Evolutionary conservation across 1,140 invertebrate species (phyloP).

Genomic region (Holotrichia oblita): DNA sequence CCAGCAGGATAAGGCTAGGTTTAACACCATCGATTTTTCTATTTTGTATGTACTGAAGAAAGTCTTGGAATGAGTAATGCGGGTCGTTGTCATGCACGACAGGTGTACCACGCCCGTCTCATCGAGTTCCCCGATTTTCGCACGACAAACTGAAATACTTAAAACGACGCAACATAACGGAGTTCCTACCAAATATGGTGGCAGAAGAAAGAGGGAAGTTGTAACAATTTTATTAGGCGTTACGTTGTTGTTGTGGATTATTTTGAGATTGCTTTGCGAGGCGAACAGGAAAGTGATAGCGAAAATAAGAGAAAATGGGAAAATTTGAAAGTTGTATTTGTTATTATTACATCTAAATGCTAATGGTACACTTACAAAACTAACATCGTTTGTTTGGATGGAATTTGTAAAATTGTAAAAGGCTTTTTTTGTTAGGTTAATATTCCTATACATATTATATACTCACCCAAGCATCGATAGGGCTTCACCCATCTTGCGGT

Average conservation of each 20-base stretch:
- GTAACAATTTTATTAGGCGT: neutral
- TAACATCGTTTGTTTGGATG: too few relatives aligned
- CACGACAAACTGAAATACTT: constrained; percentile 28
- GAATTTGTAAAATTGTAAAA: too few relatives aligned
- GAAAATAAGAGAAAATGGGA: neutral
- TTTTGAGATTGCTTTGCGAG: neutral
- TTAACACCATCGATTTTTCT: too few relatives aligned
- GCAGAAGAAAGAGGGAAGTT: neutral
- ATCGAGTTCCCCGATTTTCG: neutral
- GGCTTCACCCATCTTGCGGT: constrained; percentile 91
- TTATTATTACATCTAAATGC: too few relatives aligned
- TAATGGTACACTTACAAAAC: too few relatives aligned
- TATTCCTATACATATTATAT: neutral
- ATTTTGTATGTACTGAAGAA: neutral
- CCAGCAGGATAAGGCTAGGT: too few relatives aligned
- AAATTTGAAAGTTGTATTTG: too few relatives aligned
- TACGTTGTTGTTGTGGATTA: neutral
- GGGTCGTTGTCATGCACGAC: constrained; percentile 19
- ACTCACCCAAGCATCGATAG: constrained; percentile 91
- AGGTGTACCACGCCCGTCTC: constrained; percentile 23
- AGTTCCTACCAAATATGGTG: neutral
- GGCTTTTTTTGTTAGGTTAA: too few relatives aligned
- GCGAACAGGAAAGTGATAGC: neutral
- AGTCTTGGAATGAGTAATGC: neutral
- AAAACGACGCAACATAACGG: neutral